Evolutionary conservation across 2,888 invertebrate genomes (phyloP).

Genomic region (Griposia aprilina): DNA sequence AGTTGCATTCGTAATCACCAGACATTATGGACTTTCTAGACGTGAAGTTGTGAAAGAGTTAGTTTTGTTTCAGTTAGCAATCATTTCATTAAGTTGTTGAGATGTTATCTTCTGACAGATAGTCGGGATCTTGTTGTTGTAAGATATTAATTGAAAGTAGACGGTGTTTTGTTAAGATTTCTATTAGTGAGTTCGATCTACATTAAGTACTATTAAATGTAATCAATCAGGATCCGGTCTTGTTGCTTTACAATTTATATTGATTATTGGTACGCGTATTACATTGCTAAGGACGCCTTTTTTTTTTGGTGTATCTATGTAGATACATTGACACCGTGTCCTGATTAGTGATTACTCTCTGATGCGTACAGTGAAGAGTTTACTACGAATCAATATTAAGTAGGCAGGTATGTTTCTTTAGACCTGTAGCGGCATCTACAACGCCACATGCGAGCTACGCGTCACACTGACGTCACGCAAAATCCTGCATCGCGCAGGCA

Average conservation of each 20-base stretch:
- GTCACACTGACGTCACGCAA: too few relatives aligned
- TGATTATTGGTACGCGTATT: conserved; percentile 10
- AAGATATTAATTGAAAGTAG: conserved; percentile 36
- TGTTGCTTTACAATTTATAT: conserved; percentile 17
- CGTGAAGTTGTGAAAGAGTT: conserved; percentile 38
- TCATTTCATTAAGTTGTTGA: conserved; percentile 82
- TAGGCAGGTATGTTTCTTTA: neutral
- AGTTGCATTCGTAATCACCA: neutral
- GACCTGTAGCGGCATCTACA: too few relatives aligned
- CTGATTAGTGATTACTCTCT: neutral
- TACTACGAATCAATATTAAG: neutral
- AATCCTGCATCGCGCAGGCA: too few relatives aligned
- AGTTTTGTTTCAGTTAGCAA: conserved; percentile 70
- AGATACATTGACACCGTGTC: neutral
- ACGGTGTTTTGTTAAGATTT: conserved; percentile 36
- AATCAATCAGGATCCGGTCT: conserved; percentile 22
- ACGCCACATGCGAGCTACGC: too few relatives aligned
- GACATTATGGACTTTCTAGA: conserved; percentile 23
- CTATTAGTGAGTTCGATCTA: conserved; percentile 26
- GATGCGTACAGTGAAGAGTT: neutral
- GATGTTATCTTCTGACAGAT: conserved; percentile 70
- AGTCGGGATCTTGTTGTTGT: conserved; percentile 52
- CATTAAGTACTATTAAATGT: conserved; percentile 17
- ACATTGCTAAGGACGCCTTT: conserved; percentile 11
- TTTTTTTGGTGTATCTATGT: neutral